Evolutionary conservation across 2,888 invertebrate genomes (phyloP).

Genomic region (Andrena bicolor): DNA sequence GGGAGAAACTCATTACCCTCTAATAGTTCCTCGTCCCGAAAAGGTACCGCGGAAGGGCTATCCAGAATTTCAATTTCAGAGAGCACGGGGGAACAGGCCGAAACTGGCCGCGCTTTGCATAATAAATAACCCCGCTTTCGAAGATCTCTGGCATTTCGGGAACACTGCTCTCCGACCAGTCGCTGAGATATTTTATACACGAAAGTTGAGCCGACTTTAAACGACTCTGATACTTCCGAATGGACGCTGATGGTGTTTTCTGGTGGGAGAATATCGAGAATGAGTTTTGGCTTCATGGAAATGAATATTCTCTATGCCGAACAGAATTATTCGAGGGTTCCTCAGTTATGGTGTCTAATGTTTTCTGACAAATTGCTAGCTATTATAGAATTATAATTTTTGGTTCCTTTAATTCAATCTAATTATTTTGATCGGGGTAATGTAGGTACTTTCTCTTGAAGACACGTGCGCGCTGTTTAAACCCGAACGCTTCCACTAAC

Average conservation of each 20-base stretch:
- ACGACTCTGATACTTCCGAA: not conserved
- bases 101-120: slow-evolving; percentile 70
- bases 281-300: not conserved
- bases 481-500: no score
- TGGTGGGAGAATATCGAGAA: not conserved
- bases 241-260: not conserved
- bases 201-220: not conserved
- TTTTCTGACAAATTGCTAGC: no score
- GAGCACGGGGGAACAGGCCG: slow-evolving; percentile 37
- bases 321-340: no score
- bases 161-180: slow-evolving; percentile 1
- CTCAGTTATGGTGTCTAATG: no score
- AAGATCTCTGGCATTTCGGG: slow-evolving; percentile 41
- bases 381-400: no score
- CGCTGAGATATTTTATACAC: slow-evolving; percentile 30
- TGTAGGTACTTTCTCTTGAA: no score
- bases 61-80: slow-evolving; percentile 79
- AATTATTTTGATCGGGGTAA: no score
- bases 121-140: slow-evolving; percentile 66
- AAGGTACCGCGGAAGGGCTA: slow-evolving; percentile 69
- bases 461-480: no score
- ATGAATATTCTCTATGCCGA: not conserved
- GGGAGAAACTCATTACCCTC: slow-evolving; percentile 79
- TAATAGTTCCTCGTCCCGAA: slow-evolving; percentile 79
- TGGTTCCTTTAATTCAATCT: no score